These are phyloP conservation scores for Carpatolechia fugitivella DNA, from an alignment of 2,888 invertebrate species.

Conservation along the genomic window DNA sequence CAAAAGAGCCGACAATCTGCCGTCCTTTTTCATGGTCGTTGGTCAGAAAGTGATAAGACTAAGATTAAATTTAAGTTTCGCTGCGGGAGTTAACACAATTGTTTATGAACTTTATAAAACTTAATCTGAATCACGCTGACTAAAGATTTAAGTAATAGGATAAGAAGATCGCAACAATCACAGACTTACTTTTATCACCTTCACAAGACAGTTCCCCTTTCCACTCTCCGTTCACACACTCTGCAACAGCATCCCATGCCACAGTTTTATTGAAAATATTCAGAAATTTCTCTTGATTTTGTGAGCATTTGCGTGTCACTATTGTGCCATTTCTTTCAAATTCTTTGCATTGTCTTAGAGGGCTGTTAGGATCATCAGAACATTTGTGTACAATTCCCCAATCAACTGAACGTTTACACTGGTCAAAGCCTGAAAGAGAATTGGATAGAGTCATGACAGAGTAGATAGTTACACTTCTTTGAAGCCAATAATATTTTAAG, in stretches of 20 bases:
- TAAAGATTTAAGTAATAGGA: too few species aligned
- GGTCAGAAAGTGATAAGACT: too few species aligned
- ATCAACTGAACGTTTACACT: background rate
- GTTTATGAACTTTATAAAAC: too few species aligned
- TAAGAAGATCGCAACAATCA: too few species aligned
- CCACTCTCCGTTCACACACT: background rate
- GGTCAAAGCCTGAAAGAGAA: background rate
- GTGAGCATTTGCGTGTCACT: background rate
- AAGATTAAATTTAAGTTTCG: too few species aligned
- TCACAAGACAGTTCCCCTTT: background rate
- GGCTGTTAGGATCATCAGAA: background rate
- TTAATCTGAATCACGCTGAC: too few species aligned
- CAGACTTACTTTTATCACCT: background rate
- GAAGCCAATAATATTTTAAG: too few species aligned
- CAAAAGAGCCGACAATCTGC: too few species aligned
- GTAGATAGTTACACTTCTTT: too few species aligned
- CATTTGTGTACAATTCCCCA: background rate
- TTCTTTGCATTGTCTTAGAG: background rate
- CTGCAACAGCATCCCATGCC: background rate
- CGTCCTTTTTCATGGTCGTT: too few species aligned
- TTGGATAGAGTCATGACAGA: too few species aligned
- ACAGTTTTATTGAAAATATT: background rate
- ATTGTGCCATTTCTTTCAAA: background rate
- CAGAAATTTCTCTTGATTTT: background rate
- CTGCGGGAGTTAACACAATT: too few species aligned